Evolutionary conservation across 1,140 invertebrate genomes (phyloP), one percentile per base, ranked within the genome.

Genomic region (Drosophila sucinea): DNA sequence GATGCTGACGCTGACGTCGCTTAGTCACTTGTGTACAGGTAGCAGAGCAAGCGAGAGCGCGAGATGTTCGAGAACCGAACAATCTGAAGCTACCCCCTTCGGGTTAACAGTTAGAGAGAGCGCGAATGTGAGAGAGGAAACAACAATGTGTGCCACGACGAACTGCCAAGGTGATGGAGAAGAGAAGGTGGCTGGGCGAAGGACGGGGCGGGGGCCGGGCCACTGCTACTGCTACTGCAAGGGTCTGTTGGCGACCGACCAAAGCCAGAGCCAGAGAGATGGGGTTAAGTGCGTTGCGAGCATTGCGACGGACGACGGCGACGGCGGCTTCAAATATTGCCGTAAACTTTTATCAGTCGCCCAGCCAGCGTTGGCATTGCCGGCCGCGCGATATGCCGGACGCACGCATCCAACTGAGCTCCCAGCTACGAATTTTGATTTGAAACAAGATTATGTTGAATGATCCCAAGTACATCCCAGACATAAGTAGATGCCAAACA

Each of bases 321-420:
- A 38, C 35, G 35, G 35, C 35, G 8, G 35, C 35, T 38, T 38
- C 35, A 38, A 38, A 38, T 10, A 38, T 38, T 10, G 67, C 58
- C 54, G 29, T 55, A 44, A 30, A 54, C 71, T 77, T 76, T 86
- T 86, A 86, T 86, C 83, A 86, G 83, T 87, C 76, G 83, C 66
- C 60, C 66, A 60, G 58, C 57, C 69, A 83, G 75, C 83, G 79
- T 81, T 73, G 79, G 67, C 60, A 68, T 29, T 65, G 79, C 79
- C 78, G 74, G 65, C 67, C 54, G 47, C 8, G 47, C 33, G 38
- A 47, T 23, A 11, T 10, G 11, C 17, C 41, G 17, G 55, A 33
- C 41, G 27, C 41, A 7, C 11, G 8, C 35, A 54, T 35, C 23
- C 40, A 25, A 32, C 47, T 71, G 47, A 60, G 55, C 56, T 33